These are phyloP conservation scores for Caerostris extrusa DNA, from an alignment of 1,140 invertebrate genomes.

Conservation along the genomic window DNA sequence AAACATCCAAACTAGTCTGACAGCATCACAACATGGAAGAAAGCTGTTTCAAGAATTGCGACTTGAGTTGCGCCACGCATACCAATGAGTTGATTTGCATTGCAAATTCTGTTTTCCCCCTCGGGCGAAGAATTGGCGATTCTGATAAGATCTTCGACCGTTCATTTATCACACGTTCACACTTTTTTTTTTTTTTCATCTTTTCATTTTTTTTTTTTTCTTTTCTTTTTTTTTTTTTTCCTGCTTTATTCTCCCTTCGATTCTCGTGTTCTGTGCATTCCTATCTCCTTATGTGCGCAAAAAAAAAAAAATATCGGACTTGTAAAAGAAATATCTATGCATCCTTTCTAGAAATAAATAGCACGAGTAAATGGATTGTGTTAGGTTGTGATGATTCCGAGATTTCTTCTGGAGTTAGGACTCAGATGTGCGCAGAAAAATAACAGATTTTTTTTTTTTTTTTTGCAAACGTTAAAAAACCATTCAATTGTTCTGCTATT, in stretches of 20 bases:
- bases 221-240: no score
- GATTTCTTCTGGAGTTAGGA: background rate
- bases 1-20: conserved; percentile 67
- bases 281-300: conserved; percentile 1
- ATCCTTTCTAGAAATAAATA: background rate
- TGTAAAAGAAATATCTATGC: conserved; percentile 16
- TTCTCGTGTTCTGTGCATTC: background rate
- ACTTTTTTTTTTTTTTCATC: conserved; percentile 56
- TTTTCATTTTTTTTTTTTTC: no score
- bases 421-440: background rate
- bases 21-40: conserved; percentile 70
- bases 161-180: conserved; percentile 74
- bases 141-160: conserved; percentile 59
- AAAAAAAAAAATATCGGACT: background rate
- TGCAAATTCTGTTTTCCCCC: conserved; percentile 45
- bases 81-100: conserved; percentile 65
- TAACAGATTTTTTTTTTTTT: background rate
- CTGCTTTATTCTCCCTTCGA: background rate
- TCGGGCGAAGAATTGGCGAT: conserved; percentile 41
- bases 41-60: conserved; percentile 70
- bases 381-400: background rate
- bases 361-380: background rate
- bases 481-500: background rate
- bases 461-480: no score
- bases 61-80: conserved; percentile 45